Evolutionary conservation across 2,797 vertebrate genomes (phyloP).

Genomic region (Hoplostethus mediterraneus): DNA sequence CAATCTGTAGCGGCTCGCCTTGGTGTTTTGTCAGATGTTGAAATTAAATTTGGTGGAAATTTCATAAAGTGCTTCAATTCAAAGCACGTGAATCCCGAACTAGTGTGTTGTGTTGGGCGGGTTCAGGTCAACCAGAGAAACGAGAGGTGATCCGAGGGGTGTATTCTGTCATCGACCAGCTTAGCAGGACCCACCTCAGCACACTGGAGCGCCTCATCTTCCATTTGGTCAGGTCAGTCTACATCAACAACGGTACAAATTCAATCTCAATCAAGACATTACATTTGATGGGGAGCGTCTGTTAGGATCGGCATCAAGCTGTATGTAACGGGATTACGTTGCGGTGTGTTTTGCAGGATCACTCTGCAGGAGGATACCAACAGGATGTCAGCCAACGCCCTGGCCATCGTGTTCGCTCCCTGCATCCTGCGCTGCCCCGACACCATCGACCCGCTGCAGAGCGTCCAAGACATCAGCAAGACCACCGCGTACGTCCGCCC

Average conservation of each 20-base stretch:
- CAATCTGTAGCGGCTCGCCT: neutral
- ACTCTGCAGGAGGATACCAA: slow-evolving; percentile 96
- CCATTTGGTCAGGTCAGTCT: slow-evolving; percentile 93
- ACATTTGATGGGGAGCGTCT: too few species aligned
- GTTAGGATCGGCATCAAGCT: neutral
- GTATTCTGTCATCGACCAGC: slow-evolving; percentile 95
- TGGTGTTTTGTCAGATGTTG: neutral
- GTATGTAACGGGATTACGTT: slow-evolving; percentile 20
- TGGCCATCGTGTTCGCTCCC: slow-evolving; percentile 98
- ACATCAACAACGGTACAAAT: neutral
- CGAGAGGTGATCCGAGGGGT: slow-evolving; percentile 91
- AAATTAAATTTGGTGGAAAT: too few species aligned
- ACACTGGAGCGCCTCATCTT: slow-evolving; percentile 96
- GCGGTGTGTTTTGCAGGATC: slow-evolving; percentile 84
- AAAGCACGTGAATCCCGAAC: neutral
- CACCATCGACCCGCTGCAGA: slow-evolving; percentile 94
- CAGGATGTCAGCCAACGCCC: slow-evolving; percentile 96
- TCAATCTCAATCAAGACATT: too few species aligned
- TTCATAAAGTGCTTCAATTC: neutral
- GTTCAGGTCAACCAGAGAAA: slow-evolving; percentile 91
- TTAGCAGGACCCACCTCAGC: slow-evolving; percentile 93
- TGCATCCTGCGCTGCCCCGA: slow-evolving; percentile 97
- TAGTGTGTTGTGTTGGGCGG: slow-evolving; percentile 14
- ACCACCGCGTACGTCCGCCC: slow-evolving; percentile 92
- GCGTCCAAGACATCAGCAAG: slow-evolving; percentile 97